Evolutionary conservation across 2,888 invertebrate species (phyloP).

Genomic region (Macropis europaea): DNA sequence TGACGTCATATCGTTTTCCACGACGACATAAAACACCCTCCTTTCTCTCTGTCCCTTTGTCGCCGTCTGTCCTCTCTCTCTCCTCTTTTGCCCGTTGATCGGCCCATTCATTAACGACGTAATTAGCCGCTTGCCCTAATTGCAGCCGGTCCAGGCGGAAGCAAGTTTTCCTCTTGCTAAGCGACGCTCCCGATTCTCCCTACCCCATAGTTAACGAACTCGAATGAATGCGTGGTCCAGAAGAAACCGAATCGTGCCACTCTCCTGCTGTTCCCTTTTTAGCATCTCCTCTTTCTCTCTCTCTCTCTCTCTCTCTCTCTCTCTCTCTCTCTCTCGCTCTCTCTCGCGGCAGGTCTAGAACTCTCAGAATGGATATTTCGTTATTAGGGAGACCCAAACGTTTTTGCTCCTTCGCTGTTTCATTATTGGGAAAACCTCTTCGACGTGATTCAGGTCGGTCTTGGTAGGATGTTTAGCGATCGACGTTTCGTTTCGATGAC

Average conservation of each 20-base stretch:
- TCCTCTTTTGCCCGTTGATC: conserved; percentile 41
- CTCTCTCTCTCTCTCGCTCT: no score
- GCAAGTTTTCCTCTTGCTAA: conserved; percentile 48
- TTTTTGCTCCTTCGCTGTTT: conserved; percentile 39
- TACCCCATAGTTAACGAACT: conserved; percentile 48
- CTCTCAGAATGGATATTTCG: no score
- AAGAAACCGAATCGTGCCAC: conserved; percentile 25
- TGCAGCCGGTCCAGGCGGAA: conserved; percentile 48
- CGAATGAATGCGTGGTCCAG: conserved; percentile 22
- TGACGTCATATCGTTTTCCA: neutral
- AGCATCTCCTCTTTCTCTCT: no score
- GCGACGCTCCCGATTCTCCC: conserved; percentile 26
- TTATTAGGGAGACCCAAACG: conserved; percentile 23
- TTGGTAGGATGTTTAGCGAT: neutral
- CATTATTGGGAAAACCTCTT: conserved; percentile 38
- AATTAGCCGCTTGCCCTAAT: conserved; percentile 70
- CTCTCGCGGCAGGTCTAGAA: no score
- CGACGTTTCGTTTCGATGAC: neutral
- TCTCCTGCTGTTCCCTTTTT: neutral
- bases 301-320: neutral
- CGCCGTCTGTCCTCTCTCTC: neutral
- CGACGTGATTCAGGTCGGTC: conserved; percentile 24
- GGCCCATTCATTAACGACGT: conserved; percentile 64
- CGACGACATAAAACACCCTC: conserved; percentile 19
- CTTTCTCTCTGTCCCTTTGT: conserved; percentile 8